Base-by-base conservation (phyloP, 2,888 invertebrate species). In the Silvanus unidentatus region DNA sequence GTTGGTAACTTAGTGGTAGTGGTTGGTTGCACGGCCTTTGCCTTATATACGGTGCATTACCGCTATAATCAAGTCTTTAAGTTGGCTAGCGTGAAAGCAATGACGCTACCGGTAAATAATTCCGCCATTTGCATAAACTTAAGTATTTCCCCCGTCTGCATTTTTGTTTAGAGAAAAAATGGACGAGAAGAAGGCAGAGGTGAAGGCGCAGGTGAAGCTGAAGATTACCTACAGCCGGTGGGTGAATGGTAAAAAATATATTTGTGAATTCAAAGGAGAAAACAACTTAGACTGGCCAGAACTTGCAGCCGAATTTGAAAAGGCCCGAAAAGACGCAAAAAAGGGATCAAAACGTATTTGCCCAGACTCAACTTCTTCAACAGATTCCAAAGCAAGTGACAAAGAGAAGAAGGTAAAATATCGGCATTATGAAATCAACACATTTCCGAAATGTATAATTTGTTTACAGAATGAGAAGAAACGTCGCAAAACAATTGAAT, bases 261-360 rank as follows among this genome's bases (percentile, higher is more conserved):
- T 80, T 43, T 67, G 87, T 1, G 87, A 87, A 66, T 87, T 87
- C 87, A 86, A 86, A 65, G 85, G 85, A 0, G 85, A 84, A 52
- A 89, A 88, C 53, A 89, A 93, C 62, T 73, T 92, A 1, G 91
- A 91, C 64, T 92, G 92, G 57, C 89, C 88, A 27, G 87, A 87
- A 59, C 71, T 88, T 2, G 88, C 88, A 39, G 80, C 79, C 53
- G 84, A 83, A 12, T 91, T 82, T 69, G 90, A 92, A 68, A 83
- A 83, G 15, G 77, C 76, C 51, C 69, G 78, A 2, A 62, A 65
- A 57, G 47, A 64, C 11, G 54, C 51, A 9, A 57, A 60, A 43
- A 52, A 52, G 5, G 57, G 54, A 4, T 57, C 59, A 38, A 54
- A 56, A 16, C 49, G 60, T 4, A 39, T 48, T 1, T 48, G 60